phyloP scores from a whole-genome alignment of 1,140 invertebrate species.

The Colletes latitarsis region DNA sequence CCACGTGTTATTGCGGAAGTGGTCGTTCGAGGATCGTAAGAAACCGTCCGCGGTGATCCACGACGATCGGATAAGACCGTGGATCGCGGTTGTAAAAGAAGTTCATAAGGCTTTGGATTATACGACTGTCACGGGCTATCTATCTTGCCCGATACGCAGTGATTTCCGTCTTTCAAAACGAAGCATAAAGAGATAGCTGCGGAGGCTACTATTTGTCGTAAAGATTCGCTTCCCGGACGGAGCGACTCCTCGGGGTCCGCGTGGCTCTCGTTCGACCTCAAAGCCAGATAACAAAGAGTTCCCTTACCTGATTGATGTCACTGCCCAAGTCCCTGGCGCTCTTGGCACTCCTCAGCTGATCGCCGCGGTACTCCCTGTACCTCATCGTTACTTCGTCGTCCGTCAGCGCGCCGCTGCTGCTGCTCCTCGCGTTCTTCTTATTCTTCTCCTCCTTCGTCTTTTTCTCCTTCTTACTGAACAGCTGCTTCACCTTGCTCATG shows the following conservation, averaged over 20 bases:
- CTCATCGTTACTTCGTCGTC: constrained; percentile 78
- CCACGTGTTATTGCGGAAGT: constrained; percentile 53
- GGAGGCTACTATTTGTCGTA: constrained; percentile 4
- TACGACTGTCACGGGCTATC: constrained; percentile 30
- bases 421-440: constrained; percentile 68
- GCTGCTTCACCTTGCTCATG: constrained; percentile 78
- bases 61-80: constrained; percentile 56
- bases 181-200: background rate
- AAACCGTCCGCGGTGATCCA: constrained; percentile 46
- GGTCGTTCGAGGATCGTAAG: constrained; percentile 25
- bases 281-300: constrained; percentile 16
- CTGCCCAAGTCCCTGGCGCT: constrained; percentile 76
- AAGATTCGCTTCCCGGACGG: too few relatives aligned
- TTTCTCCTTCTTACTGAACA: constrained; percentile 79
- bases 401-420: constrained; percentile 73
- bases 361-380: constrained; percentile 77
- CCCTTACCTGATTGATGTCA: constrained; percentile 76
- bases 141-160: constrained; percentile 14
- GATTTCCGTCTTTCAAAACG: constrained; percentile 13
- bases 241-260: too few relatives aligned
- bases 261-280: too few relatives aligned
- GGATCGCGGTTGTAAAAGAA: constrained; percentile 32
- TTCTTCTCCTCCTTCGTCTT: constrained; percentile 76
- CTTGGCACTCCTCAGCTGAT: constrained; percentile 75
- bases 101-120: constrained; percentile 37